Evolutionary conservation across 2,113 vertebrate genomes (phyloP).

Genomic region (Pyxicephalus adspersus): DNA sequence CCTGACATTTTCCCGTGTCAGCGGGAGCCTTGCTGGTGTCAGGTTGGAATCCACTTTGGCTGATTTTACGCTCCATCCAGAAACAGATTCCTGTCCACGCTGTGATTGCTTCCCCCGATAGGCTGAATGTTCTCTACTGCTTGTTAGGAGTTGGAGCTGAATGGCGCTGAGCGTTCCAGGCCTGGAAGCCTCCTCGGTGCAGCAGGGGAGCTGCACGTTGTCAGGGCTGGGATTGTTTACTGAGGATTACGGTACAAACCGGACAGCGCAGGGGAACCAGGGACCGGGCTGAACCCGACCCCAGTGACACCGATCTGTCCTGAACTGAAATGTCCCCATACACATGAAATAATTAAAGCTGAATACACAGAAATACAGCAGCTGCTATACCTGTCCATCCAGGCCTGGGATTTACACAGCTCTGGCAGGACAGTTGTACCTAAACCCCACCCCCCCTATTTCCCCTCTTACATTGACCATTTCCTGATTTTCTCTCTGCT

Average conservation of each 20-base stretch:
- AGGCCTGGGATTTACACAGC: too few species aligned
- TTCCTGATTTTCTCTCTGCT: not conserved
- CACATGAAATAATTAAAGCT: too few species aligned
- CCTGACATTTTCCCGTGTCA: not conserved
- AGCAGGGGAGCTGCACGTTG: conserved; percentile 12
- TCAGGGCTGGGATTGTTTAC: not conserved
- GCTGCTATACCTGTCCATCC: too few species aligned
- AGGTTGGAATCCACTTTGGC: not conserved
- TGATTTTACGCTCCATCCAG: conserved; percentile 61
- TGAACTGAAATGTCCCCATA: too few species aligned
- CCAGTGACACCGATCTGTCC: too few species aligned
- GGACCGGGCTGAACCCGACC: too few species aligned
- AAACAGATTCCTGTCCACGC: conserved; percentile 72
- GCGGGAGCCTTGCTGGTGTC: not conserved
- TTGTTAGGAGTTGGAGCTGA: conserved; percentile 72
- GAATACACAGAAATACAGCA: too few species aligned
- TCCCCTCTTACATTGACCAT: too few species aligned
- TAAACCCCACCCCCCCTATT: too few species aligned
- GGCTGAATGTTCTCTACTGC: conserved; percentile 67
- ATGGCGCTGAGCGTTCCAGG: conserved; percentile 65
- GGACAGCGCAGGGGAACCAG: not conserved
- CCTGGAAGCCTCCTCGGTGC: not conserved
- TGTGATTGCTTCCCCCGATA: conserved; percentile 73
- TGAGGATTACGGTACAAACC: not conserved
- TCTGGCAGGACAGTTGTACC: too few species aligned